phyloP scores from a whole-genome alignment of 2,888 invertebrate genomes.

The Anthoptus insignis region DNA sequence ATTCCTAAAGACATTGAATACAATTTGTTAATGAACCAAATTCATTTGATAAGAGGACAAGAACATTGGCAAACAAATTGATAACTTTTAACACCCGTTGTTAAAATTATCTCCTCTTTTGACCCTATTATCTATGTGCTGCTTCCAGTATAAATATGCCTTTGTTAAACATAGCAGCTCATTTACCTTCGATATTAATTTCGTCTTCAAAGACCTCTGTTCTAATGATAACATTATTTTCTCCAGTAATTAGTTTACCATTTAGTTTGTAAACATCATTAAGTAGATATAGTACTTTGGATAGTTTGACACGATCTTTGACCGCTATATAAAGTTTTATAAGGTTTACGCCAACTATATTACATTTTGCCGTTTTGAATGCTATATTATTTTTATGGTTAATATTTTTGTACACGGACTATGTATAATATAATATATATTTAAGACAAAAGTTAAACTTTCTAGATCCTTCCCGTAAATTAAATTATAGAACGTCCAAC shows the following conservation, averaged over 20 bases:
- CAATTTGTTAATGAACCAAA: constrained; percentile 29
- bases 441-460: neutral
- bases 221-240: constrained; percentile 8
- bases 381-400: too few species aligned
- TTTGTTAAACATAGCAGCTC: constrained; percentile 21
- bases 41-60: constrained; percentile 27
- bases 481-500: constrained; percentile 6
- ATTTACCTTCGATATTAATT: constrained; percentile 6
- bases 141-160: constrained; percentile 9
- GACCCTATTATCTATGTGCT: constrained; percentile 37
- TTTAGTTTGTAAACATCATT: neutral
- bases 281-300: neutral
- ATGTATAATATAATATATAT: neutral
- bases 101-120: constrained; percentile 36
- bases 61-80: constrained; percentile 26
- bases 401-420: too few species aligned
- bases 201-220: constrained; percentile 13
- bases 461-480: constrained; percentile 18
- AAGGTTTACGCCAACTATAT: too few species aligned
- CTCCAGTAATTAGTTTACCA: neutral
- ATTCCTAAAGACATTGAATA: neutral
- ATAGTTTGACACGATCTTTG: neutral
- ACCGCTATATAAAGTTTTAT: too few species aligned
- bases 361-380: too few species aligned
- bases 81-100: constrained; percentile 32